Percentiles rank a stretch among this genome's conserved stretches.
Conservation (phyloP, 92 coral and sea anemone genomes). For the Paragorgia papillata region DNA sequence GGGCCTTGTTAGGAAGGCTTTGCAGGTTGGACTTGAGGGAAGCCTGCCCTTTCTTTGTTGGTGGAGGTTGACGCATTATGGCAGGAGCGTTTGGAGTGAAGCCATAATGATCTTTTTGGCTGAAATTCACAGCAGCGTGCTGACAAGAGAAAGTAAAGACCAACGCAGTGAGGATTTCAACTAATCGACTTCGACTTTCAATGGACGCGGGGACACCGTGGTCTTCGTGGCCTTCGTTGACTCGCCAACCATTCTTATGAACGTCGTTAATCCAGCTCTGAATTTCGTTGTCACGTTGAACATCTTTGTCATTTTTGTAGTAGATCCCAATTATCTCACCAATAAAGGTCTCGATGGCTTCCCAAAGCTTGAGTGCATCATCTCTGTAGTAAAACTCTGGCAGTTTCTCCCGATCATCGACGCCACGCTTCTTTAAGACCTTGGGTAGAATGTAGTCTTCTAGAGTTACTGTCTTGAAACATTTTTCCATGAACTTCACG, state of each 20-base stretch:
- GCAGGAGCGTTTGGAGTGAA: constrained; percentile 79
- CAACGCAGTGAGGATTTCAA: constrained; percentile 57
- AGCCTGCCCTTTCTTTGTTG: constrained; percentile 64
- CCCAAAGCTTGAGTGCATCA: constrained; percentile 60
- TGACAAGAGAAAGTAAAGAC: constrained; percentile 80
- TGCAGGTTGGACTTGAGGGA: constrained; percentile 58
- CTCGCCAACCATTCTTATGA: constrained; percentile 77
- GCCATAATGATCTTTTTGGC: constrained; percentile 68
- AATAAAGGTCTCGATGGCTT: constrained; percentile 54
- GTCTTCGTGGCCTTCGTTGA: constrained; percentile 58
- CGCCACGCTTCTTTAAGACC: constrained; percentile 58
- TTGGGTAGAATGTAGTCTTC: constrained; percentile 54
- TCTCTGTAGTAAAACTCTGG: constrained; percentile 66
- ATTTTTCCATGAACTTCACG: constrained; percentile 68
- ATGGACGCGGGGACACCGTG: constrained; percentile 71
- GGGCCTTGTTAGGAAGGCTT: constrained; percentile 63
- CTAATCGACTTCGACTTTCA: constrained; percentile 51
- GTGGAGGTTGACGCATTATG: constrained; percentile 80
- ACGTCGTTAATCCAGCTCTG: constrained; percentile 62
- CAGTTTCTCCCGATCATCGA: constrained; percentile 44
- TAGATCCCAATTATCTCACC: constrained; percentile 46
- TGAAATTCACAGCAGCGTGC: constrained; percentile 84
- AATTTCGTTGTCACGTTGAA: constrained; percentile 51
- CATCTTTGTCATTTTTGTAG: constrained; percentile 55
- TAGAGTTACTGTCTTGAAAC: constrained; percentile 67